Base-by-base conservation (phyloP, 2,113 vertebrate species). In the Cochlearius cochlearius region DNA sequence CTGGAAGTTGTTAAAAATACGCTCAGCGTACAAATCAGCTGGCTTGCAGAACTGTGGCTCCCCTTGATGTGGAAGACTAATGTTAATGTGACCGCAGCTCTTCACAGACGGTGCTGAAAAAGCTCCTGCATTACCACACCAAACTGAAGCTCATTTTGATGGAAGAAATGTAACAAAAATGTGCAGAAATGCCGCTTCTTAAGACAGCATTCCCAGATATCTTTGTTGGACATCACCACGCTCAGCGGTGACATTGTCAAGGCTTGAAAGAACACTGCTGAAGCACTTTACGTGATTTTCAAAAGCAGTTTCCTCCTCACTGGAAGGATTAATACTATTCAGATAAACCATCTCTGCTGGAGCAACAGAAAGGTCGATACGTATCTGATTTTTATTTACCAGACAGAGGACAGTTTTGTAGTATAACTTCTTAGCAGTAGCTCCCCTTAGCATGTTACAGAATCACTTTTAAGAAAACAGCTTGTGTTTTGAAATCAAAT, bases 251-350 rank as follows among this genome's bases (percentile, higher is more conserved):
- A 91, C 72, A 80, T 50, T 83, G 74, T 79, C 91, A 95, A 95
- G 91, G 77, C 91, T 94, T 6, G 1, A 86, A 97, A 94, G 73
- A 95, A 83, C 34, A 52, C 56, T 78, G 56, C 53, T 50, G 86
- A 94, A 76, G n/a, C 53, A 63, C 86, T 93, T 88, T n/a, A 74
- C 64, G 22, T 55, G 12, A 58, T 94, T 96, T 97, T 95, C 82
- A 72, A 75, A 49, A 78, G 68, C 58, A 73, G 77, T 92, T 93
- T 94, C 36, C 49, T 96, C 41, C 38, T 93, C 25, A 53, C 29
- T 86, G 66, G 68, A 38, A 96, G 80, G 74, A 92, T 94, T 43
- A 93, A 80, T 89, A 86, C 55, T 66, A 60, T 63, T 96, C 63
- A 75, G 75, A 95, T 91, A 52, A 97, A 43, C 38, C 19, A 78